phyloP scores from a whole-genome alignment of 1,140 invertebrate genomes.

The Heliconius eleuchia region DNA sequence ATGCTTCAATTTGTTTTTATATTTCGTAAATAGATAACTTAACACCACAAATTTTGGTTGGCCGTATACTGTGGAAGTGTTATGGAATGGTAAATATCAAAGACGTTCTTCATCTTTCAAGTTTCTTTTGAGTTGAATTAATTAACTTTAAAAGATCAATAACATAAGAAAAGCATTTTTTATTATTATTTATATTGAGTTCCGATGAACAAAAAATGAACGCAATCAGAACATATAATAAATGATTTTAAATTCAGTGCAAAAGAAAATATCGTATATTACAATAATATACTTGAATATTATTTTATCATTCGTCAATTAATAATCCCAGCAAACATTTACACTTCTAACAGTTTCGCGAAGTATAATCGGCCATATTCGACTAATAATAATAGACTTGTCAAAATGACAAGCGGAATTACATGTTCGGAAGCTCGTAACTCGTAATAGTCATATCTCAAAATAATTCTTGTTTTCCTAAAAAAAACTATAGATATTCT shows the following conservation, averaged over 20 bases:
- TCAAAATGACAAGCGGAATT: too few relatives aligned
- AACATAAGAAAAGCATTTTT: too few relatives aligned
- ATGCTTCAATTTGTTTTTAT: constrained; percentile 40
- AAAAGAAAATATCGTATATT: not conserved
- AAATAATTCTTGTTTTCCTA: too few relatives aligned
- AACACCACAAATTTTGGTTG: not conserved
- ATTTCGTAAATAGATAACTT: constrained; percentile 34
- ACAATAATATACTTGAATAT: not conserved
- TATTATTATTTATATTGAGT: not conserved
- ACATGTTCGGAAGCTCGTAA: too few relatives aligned
- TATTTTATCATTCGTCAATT: not conserved
- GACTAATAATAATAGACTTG: too few relatives aligned
- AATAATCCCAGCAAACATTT: too few relatives aligned
- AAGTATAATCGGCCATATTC: too few relatives aligned
- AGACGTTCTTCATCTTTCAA: not conserved
- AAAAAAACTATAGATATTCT: too few relatives aligned
- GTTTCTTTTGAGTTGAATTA: too few relatives aligned
- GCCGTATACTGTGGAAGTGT: not conserved
- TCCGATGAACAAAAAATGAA: not conserved
- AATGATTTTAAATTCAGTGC: not conserved
- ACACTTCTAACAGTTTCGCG: too few relatives aligned
- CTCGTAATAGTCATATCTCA: too few relatives aligned
- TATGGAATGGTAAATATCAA: not conserved
- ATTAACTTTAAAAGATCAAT: too few relatives aligned
- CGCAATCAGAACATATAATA: not conserved